These are phyloP conservation scores for Chironomus tentans DNA, from an alignment of 2,888 invertebrate species.

Conservation along the genomic window DNA sequence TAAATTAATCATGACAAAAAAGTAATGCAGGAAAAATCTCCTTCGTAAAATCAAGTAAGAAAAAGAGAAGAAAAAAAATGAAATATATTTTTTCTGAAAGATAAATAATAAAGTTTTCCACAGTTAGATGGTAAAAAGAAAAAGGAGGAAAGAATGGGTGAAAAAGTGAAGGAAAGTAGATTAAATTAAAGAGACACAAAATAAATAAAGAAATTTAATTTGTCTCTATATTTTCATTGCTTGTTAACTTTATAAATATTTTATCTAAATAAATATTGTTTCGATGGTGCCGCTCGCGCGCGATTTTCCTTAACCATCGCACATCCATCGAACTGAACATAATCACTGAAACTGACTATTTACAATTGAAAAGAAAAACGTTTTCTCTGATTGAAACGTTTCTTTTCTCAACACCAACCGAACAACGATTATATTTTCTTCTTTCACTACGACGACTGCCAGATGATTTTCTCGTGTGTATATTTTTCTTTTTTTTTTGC, in stretches of 20 bases:
- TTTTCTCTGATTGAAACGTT: background rate
- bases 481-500: background rate
- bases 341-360: constrained; percentile 20
- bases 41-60: too few species aligned
- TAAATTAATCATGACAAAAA: too few species aligned
- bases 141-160: background rate
- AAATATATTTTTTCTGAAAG: too few species aligned
- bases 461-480: constrained; percentile 15
- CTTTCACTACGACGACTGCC: background rate
- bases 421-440: background rate
- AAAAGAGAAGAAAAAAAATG: too few species aligned
- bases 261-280: background rate
- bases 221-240: background rate
- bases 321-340: background rate
- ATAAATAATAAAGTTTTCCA: too few species aligned
- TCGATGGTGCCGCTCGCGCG: background rate
- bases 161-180: background rate
- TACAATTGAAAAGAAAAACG: constrained; percentile 2
- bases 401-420: background rate
- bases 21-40: too few species aligned
- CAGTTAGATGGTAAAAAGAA: background rate
- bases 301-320: background rate
- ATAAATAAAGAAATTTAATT: background rate
- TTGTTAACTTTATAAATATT: background rate
- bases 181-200: background rate